Evolutionary conservation across 2,113 vertebrate species (phyloP).

Genomic region (Chloebia gouldiae): DNA sequence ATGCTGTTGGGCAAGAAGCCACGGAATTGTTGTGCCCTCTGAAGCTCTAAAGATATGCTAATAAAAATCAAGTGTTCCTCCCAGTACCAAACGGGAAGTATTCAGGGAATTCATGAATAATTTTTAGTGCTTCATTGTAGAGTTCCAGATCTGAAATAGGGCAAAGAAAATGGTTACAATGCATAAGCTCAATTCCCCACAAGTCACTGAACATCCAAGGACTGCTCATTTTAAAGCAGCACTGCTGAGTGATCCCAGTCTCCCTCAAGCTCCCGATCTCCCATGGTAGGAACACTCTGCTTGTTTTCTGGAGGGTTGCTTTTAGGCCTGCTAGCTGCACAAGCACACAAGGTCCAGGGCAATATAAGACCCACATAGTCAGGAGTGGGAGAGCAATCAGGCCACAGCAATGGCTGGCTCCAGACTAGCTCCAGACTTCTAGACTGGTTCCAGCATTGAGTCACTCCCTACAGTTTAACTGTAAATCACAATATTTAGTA

Average conservation of each 20-base stretch:
- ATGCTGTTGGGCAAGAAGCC: not conserved
- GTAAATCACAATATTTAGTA: not conserved
- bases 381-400: not conserved
- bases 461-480: not conserved
- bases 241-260: not conserved
- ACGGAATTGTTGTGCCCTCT: not conserved
- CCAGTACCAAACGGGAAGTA: slow-evolving; percentile 81
- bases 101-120: slow-evolving; percentile 90
- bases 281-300: not conserved
- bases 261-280: not conserved
- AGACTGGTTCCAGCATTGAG: not conserved
- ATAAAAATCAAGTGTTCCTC: slow-evolving; percentile 69
- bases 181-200: not conserved
- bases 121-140: slow-evolving; percentile 91
- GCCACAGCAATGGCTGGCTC: too few relatives aligned
- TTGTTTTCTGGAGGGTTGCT: not conserved
- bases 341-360: not conserved
- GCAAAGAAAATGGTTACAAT: not conserved
- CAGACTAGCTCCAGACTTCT: not conserved
- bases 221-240: not conserved
- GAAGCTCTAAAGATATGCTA: not conserved
- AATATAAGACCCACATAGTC: fast-evolving
- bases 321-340: not conserved
- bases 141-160: slow-evolving; percentile 84
- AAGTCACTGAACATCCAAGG: not conserved